A percentile compares a stretch with the other conserved stretches of the same genome.
These are phyloP conservation scores for Columba guinea DNA, from an alignment of 2,797 vertebrate species.

Conservation along the genomic window DNA sequence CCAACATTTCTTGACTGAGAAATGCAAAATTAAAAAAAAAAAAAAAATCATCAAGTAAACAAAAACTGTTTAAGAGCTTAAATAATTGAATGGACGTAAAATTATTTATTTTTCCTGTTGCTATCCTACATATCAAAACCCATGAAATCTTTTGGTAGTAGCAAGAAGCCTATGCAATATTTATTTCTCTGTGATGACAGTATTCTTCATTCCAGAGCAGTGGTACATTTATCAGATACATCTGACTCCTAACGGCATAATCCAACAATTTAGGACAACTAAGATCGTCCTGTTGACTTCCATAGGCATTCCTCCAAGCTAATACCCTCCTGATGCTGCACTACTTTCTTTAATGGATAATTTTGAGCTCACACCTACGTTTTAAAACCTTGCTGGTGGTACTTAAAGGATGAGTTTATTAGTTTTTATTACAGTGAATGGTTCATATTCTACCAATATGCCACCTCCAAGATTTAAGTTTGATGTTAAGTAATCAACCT, in stretches of 20 bases:
- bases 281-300: neutral
- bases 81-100: neutral
- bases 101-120: neutral
- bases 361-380: constrained; percentile 3
- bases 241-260: neutral
- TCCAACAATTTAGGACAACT: neutral
- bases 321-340: neutral
- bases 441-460: neutral
- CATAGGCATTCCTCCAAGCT: neutral
- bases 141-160: neutral
- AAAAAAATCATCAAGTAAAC: neutral
- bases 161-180: neutral
- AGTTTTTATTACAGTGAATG: neutral
- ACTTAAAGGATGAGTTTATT: neutral
- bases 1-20: neutral
- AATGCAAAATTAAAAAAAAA: neutral
- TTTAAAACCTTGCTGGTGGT: neutral
- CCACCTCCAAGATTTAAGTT: neutral
- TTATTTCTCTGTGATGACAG: neutral
- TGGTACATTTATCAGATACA: neutral
- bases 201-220: neutral
- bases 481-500: neutral
- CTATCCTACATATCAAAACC: neutral
- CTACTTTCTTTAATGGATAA: neutral
- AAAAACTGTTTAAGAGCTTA: neutral